Base-by-base conservation (phyloP, 1,140 invertebrate species). In the Calephelis nemesis region DNA sequence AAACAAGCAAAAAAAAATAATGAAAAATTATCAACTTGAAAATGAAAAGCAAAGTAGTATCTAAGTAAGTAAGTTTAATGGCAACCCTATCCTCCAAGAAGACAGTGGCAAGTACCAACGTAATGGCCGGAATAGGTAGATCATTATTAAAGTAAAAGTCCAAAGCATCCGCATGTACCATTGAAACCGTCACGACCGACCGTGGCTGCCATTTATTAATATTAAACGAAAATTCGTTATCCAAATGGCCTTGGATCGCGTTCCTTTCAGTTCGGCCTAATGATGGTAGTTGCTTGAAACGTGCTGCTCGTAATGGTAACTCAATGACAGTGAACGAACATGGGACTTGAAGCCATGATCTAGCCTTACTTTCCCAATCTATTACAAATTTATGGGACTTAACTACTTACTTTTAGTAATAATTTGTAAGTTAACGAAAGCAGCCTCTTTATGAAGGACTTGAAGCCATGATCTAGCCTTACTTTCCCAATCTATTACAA, bases 201-300 rank as follows among this genome's bases (percentile, higher is more conserved):
- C 82, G 80, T 83, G 83, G 77, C 78, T 85, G 81, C 81, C 84
- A 85, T 86, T 88, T 91, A 88, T 88, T 88, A 88, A 89, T 88
- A 89, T 87, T 87, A 86, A 91, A 89, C 87, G 85, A 90, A 91
- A 91, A 90, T 90, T 89, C 87, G 86, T 89, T 91, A 90, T 88
- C 81, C 87, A 87, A 83, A 77, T 85, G 82, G 82, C 87, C 89
- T 90, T 88, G 87, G 81, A 70, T 76, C 70, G 69, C 77, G 83
- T 81, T 85, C 87, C 87, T 91, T 91, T 90, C 87, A 90, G 87
- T 88, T 89, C 78, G 82, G 83, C 78, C 83, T 87, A 88, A 88
- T 86, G 87, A 89, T 90, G 87, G 90, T 83, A 90, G 83, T 88
- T 85, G 80, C 77, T 84, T 78, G 77, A 84, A 87, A 85, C 84